Evolutionary conservation across 2,888 invertebrate species (phyloP), one percentile per base, ranked within the genome.

Genomic region (Heliconius sara): DNA sequence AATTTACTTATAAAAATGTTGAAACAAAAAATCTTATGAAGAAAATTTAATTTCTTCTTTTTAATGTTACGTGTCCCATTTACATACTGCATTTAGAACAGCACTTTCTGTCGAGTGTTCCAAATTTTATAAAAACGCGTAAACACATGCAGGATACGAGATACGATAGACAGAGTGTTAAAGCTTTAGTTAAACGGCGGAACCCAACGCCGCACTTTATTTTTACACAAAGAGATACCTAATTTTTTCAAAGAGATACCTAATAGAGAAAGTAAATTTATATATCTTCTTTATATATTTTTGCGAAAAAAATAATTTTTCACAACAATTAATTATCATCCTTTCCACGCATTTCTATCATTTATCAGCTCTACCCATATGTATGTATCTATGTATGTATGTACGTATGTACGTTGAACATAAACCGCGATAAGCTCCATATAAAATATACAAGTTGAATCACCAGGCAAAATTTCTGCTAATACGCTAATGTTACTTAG

Each of bases 371-470:
- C 52, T 52, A 19, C 0, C 43, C 9, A 60, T 60, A 60, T 60
- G 57, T 60, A 7, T 57, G 16, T 52, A 57, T 57, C 22, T 43
- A 43, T 43, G 43, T 57, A 9, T 9, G 6, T 22, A 52, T 52
- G 52, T 57, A 9, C 2, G 19, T 22, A 52, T 52, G 57, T 43
- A 25, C 0, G 3, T 30, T 39, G 68, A 25, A 43, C 16, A 70
- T 43, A 25, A 43, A 70, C 25, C 25, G 25, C 16, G 43, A 25
- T 43, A 68, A 39, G 43, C 25, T 16, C 12, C 12, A 43, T 43
- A 73, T 60, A 39, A 60, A 73, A n/a, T 73, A 16, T 70, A 43
- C 30, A 34, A 30, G 34, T 73, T n/a, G 34, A 60, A 34, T 60
- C 34, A n/a, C 34, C 16, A n/a, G n/a, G n/a, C 57, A 60, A 73